Evolutionary conservation across 2,113 vertebrate species (phyloP), one percentile per base, ranked within the genome.

Genomic region (Ciconia boyciana): DNA sequence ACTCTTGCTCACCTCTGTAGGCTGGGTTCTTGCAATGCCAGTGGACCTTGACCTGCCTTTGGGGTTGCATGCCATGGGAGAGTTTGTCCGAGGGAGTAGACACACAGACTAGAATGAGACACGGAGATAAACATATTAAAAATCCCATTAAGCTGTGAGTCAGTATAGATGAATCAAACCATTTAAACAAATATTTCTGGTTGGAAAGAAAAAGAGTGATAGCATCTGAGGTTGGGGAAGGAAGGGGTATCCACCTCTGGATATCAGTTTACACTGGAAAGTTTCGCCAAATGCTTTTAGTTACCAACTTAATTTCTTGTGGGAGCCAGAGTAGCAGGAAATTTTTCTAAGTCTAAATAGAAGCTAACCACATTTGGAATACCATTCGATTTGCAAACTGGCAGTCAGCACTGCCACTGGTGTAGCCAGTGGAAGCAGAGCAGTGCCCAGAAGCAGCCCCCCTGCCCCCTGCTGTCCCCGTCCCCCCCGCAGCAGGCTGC

Each of bases 131-230:
- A 87, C 78, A 87, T 79, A 83, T 71, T 84, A 20, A 34, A 92
- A 89, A 79, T 26, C 74, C 75, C 87, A 91, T 87, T 66, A 93
- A 78, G 81, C 74, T 19, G 32, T 89, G 68, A 93, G 69, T 89
- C 93, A 94, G 69, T 66, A 20, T 2, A 84, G 34, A 68, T 9
- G 16, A 91, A 91, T 69, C 64, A 89, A 84, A 54, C 32, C 48
- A 51, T 55, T 89, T 58, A 70, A 74, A 84, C 55, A 90, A 89
- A 34, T 65, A 77, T 62, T 95, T 75, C 61, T 74, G 60, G 1
- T 29, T 46, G n/a, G 52, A 29, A 62, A 78, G 17, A 34, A 58
- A 69, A 55, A 46, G 51, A 29, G 13, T 1, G 31, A 8, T 39
- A 44, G 44, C 68, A 52, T 19, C 36, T 16, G n/a, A 28, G 49